Percentiles rank a stretch among this genome's conserved stretches.
Evolutionary conservation across 1,140 invertebrate species (phyloP).

Genomic region (Drosophila burlai): DNA sequence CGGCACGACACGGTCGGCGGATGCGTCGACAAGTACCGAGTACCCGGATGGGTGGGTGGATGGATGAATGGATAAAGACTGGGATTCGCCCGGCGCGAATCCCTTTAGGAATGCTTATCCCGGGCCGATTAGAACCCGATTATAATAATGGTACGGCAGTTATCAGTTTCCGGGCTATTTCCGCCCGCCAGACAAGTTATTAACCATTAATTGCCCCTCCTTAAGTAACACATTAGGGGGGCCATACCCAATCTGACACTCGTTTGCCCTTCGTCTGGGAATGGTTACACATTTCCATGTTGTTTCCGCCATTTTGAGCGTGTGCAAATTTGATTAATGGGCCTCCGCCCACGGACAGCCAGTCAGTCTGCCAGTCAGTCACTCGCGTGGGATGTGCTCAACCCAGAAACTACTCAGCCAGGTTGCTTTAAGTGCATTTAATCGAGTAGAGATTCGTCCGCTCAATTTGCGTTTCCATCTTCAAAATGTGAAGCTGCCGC

Average conservation of each 20-base stretch:
- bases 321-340: conserved; percentile 81
- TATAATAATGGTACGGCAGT: conserved; percentile 20
- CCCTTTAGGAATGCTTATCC: background rate
- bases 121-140: conserved; percentile 19
- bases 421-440: conserved; percentile 47
- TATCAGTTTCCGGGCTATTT: conserved; percentile 41
- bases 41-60: background rate
- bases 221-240: conserved; percentile 3
- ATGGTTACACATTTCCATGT: conserved; percentile 48
- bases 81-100: background rate
- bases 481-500: conserved; percentile 18
- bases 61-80: background rate
- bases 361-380: conserved; percentile 23
- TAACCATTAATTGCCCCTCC: conserved; percentile 31
- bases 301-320: conserved; percentile 64
- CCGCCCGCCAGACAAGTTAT: conserved; percentile 21
- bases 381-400: conserved; percentile 6
- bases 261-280: background rate
- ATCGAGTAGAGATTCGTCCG: conserved; percentile 37
- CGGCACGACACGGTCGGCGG: conserved; percentile 28
- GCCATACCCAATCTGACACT: background rate
- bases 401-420: conserved; percentile 46
- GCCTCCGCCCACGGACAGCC: conserved; percentile 22
- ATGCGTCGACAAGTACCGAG: conserved; percentile 17
- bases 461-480: conserved; percentile 46